Evolutionary conservation across 2,113 vertebrate genomes (phyloP), one percentile per base, ranked within the genome.

Genomic region (Parus major): DNA sequence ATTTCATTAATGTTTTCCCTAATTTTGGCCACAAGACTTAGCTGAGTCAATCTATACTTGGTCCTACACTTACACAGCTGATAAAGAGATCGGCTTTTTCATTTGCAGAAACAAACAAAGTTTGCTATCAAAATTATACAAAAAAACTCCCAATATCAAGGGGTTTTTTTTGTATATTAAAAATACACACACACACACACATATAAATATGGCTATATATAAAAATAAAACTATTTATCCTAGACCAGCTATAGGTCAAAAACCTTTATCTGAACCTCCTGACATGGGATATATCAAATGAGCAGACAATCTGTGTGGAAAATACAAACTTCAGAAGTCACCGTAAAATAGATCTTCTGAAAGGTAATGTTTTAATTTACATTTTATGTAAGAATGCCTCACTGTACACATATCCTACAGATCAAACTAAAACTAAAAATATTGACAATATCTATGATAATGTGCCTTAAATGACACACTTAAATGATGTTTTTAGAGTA

Each of bases 201-300:
- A 46, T 0, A 63, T 4, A 18, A 5, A 33, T 21, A 27, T 1
- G 46, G 3, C 2, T n/a, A 17, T 11, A 35, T 7, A 73, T 27
- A 46, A 29, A 92, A 39, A 41, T 10, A 20, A n/a, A 57, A 9
- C 7, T 50, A 39, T 18, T 72, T 39, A 35, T 55, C 69, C 28
- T 36, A 92, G n/a, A n/a, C 15, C 11, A 63, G 39, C 36, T 69
- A 27, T 19, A 82, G 27, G 31, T 35, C 36, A 85, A 73, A 53
- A 64, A n/a, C n/a, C 24, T 56, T n/a, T 16, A 33, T 12, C 47
- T 71, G 47, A 80, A 70, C 9, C 17, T 92, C 53, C 42, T 41
- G 46, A 79, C 46, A 71, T 2, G 68, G 52, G 14, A n/a, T 53
- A 3, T 15, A 89, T 47, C 79, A 82, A 85, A 94, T 49, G 11